Evolutionary conservation across 2,888 invertebrate species (phyloP).

Genomic region (Lobophora halterata): DNA sequence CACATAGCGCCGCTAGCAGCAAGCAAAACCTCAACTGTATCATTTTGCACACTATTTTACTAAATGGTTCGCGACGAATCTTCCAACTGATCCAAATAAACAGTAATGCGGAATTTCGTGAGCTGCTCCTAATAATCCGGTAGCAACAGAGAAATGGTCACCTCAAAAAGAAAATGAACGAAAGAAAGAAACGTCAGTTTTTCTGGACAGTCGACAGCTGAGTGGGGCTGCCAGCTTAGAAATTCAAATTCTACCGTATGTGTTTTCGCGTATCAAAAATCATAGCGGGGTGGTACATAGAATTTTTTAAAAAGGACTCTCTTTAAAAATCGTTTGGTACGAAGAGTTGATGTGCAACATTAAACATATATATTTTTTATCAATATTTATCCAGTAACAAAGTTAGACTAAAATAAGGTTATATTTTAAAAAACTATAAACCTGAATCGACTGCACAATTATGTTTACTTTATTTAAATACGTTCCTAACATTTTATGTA

Average conservation of each 20-base stretch:
- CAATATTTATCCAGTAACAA: too few species aligned
- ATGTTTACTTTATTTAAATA: too few species aligned
- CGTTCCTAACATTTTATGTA: too few species aligned
- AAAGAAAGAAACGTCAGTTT: slow-evolving; percentile 44
- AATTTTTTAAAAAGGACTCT: too few species aligned
- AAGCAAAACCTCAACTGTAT: slow-evolving; percentile 54
- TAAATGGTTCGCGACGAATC: slow-evolving; percentile 37
- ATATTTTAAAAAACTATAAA: too few species aligned
- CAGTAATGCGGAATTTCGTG: slow-evolving; percentile 29
- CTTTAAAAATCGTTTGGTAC: too few species aligned
- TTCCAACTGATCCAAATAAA: slow-evolving; percentile 48
- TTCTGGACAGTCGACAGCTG: slow-evolving; percentile 52
- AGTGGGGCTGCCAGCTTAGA: slow-evolving; percentile 40
- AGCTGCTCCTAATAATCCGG: slow-evolving; percentile 41
- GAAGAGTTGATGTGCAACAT: too few species aligned
- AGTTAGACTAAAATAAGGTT: too few species aligned
- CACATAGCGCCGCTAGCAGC: slow-evolving; percentile 55
- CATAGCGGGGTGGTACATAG: too few species aligned
- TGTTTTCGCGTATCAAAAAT: too few species aligned
- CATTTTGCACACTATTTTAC: slow-evolving; percentile 47
- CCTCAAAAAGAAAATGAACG: slow-evolving; percentile 2
- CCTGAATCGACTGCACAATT: too few species aligned
- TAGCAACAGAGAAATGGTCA: slow-evolving; percentile 22
- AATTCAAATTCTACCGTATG: slow-evolving; percentile 1
- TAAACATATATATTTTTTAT: too few species aligned